Evolutionary conservation across 2,888 invertebrate species (phyloP), one percentile per base, ranked within the genome.

Genomic region (Pogonocherus hispidulus): DNA sequence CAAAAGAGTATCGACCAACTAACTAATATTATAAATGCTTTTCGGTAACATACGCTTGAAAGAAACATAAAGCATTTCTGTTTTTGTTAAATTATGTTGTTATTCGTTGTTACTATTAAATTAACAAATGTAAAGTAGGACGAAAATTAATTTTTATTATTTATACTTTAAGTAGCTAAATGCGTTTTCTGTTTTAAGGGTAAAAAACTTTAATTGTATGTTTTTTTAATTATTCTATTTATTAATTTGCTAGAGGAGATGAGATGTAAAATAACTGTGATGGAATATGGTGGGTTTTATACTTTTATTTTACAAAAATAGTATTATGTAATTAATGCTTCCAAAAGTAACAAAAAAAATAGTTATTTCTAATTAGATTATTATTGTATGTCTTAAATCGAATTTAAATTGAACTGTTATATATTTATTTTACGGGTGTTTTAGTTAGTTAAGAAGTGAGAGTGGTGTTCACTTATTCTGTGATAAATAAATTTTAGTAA

Each of bases 401-500:
- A 80, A 80, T 80, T 80, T 79, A 75, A 77, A 69, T 72, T 76
- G 72, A 72, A 77, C 71, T 79, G 67, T 78, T 79, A 78, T 78
- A 79, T 80, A 80, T 80, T 82, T 80, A 73, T 62, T 82, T 81
- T 81, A 85, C 84, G 84, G 85, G 84, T 84, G 83, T 84, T 83
- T 82, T 81, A 77, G 76, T 82, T 81, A 77, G 76, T 80, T 84
- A 83, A 83, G 79, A 72, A 69, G 78, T 72, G 77, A 77, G 78
- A 75, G 77, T 75, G 79, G 85, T 86, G 85, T 86, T 86, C 86
- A 86, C 85, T 84, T 83, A 85, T 86, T 85, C 86, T 86, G 86
- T 86, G 86, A 85, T 85, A 85, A 85, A 85, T 82, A 85, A 84
- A 83, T 85, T 85, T 85, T 85, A 84, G 84, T 84, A 85, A 84